Evolutionary conservation across 1,140 invertebrate genomes (phyloP).

Genomic region (Mylabris phalerata): DNA sequence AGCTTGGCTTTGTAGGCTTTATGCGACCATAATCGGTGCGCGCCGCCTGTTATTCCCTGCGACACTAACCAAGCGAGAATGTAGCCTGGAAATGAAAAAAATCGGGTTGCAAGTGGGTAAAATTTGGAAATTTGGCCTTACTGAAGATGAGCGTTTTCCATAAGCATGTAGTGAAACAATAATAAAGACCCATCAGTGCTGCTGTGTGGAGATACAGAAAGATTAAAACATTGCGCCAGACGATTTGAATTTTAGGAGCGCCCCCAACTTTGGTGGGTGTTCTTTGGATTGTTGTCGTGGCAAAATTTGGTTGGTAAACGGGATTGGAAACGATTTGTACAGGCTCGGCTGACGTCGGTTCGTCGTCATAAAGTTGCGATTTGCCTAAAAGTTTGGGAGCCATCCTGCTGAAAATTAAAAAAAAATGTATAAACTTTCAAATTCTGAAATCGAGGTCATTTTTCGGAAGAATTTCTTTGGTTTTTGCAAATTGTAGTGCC

Average conservation of each 20-base stretch:
- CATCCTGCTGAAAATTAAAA: conserved; percentile 16
- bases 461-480: too few species aligned
- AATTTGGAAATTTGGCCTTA: not conserved
- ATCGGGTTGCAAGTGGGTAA: conserved; percentile 24
- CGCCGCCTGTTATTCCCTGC: conserved; percentile 54
- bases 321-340: conserved; percentile 21
- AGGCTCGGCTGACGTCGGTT: conserved; percentile 29
- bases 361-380: conserved; percentile 30
- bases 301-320: conserved; percentile 6
- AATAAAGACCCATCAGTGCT: conserved; percentile 5
- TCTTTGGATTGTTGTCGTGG: conserved; percentile 17
- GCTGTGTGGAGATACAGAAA: conserved; percentile 7
- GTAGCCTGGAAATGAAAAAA: too few species aligned
- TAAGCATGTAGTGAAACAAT: not conserved
- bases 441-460: too few species aligned
- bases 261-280: too few species aligned
- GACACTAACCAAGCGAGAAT: not conserved
- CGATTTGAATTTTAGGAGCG: conserved; percentile 22
- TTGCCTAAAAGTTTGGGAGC: conserved; percentile 36
- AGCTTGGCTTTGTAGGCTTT: conserved; percentile 58
- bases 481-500: too few species aligned
- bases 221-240: conserved; percentile 11
- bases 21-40: conserved; percentile 64
- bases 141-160: conserved; percentile 4
- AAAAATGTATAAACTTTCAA: too few species aligned